Evolutionary conservation across 1,140 invertebrate genomes (phyloP), one percentile per base, ranked within the genome.

Genomic region (Lordiphosa clarofinis): DNA sequence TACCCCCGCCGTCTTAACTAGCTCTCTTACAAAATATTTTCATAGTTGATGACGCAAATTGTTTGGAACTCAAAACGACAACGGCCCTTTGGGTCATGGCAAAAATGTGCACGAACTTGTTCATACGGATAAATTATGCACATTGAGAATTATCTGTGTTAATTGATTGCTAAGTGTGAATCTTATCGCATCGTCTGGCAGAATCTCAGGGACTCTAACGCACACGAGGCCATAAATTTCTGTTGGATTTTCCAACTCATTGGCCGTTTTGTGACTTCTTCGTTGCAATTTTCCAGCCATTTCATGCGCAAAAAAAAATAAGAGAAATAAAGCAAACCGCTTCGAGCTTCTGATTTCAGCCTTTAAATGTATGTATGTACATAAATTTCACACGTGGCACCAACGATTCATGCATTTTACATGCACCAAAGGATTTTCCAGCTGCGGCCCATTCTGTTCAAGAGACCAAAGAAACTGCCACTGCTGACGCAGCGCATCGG

Each of bases 361-460:
- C 49, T 58, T 75, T 63, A 81, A 81, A 68, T 76, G 69, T 59
- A 65, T 72, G 75, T 82, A 82, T 82, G 76, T 64, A 76, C 76
- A 81, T 81, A 81, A 82, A 81, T 82, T 81, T 81, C 76, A 82
- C 76, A 81, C 76, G 76, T 81, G 57, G 61, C 75, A 55, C 71
- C 65, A 53, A 31, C 40, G 56, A 56, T 43, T 72, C 67, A 82
- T 81, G 76, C 76, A 81, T 81, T 82, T 82, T 64, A 82, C 67
- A 81, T 81, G 62, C 62, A 75, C 67, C 70, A 55, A 82, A 82
- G 76, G 76, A 75, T 75, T 82, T 75, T 40, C 43, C 75, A 63
- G 39, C 59, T 47, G 40, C 48, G 21, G 21, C 38, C 39, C 50
- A 11, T 39, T 36, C 35, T n/a, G 36, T 38, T 9, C 11, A 1